Evolutionary conservation across 2,888 invertebrate genomes (phyloP), one percentile per base, ranked within the genome.

Genomic region (Agrilus mali): DNA sequence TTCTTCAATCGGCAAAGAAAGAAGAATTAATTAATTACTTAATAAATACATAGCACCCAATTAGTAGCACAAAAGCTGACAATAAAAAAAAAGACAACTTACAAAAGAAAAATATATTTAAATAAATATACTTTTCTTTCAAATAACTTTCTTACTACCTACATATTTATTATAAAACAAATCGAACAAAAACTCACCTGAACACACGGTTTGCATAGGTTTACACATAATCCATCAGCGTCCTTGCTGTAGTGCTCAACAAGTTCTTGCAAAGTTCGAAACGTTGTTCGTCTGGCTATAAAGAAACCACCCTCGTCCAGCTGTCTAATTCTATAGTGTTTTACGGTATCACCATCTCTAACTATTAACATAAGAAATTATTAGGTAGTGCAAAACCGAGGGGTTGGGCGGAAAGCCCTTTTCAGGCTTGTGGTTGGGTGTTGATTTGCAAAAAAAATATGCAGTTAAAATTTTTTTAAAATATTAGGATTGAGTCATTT

Each of bases 231-330:
- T 13, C 98, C 98, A 67, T 98, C 98, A 13, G 97, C 89, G 66
- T 96, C 95, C 71, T 87, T 85, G 70, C 90, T 90, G 71, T 98
- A 98, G 68, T 98, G 95, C 59, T 93, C 92, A 37, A 97, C 96
- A 43, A 98, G 78, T 67, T 98, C 97, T 67, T 95, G 92, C 40
- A 98, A 76, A 12, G 95, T 95, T 56, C 93, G 80, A 76, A 99
- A 98, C 50, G 96, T 95, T 56, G 95, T 95, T 64, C 98, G 79
- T 57, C 97, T 77, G 45, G 98, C 97, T 60, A 98, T 99, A 77
- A 96, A 98, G 75, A 96, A 98, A 42, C 97, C 97, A 48, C 97
- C 90, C 68, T 98, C 96, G 68, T 98, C 98, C 62, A 98, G 73
- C 70, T 97, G 97, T 57, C 97, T 78, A 67, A 98, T 97, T 63